Evolutionary conservation across 53 echinoderm and acorn worm species (phyloP).

Genomic region (Crossaster papposus): DNA sequence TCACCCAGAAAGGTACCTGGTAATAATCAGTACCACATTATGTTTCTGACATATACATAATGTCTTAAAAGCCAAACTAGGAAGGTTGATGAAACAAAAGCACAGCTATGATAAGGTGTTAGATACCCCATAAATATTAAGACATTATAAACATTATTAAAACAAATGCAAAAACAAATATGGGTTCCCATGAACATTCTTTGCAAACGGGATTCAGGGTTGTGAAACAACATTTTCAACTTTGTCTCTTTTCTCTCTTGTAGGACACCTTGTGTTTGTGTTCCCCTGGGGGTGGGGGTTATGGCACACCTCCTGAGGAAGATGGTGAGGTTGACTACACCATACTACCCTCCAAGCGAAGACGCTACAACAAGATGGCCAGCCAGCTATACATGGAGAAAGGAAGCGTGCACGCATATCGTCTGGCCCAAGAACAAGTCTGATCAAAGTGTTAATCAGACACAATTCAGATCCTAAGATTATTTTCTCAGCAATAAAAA

Average conservation of each 20-base stretch:
- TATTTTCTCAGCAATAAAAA: no score
- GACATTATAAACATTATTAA: no score
- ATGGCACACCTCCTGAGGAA: conserved; percentile 65
- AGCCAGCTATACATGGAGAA: conserved; percentile 78
- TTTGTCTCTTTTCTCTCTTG: neutral
- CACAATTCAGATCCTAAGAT: neutral
- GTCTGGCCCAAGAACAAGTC: conserved; percentile 94
- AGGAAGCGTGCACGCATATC: conserved; percentile 93
- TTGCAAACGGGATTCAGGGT: neutral
- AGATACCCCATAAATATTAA: no score
- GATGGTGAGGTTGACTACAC: conserved; percentile 41
- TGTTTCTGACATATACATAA: no score
- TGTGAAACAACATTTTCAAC: neutral
- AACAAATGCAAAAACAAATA: no score
- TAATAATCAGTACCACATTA: no score
- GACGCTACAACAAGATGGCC: conserved; percentile 68
- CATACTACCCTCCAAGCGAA: conserved; percentile 73
- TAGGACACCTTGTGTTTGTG: conserved; percentile 78
- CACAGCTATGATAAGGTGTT: no score
- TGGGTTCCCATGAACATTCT: neutral
- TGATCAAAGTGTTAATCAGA: conserved; percentile 49
- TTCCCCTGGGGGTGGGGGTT: conserved; percentile 97
- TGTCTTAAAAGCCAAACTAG: no score
- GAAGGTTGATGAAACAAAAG: no score
- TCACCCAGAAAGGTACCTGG: no score